phyloP scores from a whole-genome alignment of 2,113 vertebrate species.

The Dicaeum eximium region DNA sequence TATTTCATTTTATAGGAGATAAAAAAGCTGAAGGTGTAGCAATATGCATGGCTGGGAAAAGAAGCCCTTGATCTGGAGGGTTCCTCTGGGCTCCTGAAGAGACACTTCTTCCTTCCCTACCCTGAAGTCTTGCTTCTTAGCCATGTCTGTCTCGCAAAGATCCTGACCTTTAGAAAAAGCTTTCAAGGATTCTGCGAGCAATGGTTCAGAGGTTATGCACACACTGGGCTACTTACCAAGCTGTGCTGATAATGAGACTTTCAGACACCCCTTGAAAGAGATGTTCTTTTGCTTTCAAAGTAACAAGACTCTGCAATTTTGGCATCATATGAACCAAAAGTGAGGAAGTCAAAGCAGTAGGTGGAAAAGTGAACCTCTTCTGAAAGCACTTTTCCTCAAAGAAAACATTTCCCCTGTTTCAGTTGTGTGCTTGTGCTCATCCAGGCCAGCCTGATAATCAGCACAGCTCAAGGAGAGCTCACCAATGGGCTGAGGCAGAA shows the following conservation, averaged over 20 bases:
- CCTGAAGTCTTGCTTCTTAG: neutral
- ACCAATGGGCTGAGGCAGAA: neutral
- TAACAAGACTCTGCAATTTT: neutral
- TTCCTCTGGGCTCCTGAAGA: neutral
- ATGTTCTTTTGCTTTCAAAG: neutral
- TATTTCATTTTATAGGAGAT: neutral
- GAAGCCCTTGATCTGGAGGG: neutral
- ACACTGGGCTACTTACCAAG: neutral
- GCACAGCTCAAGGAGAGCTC: fast-evolving
- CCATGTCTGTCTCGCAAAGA: fast-evolving
- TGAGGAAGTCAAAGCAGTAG: neutral
- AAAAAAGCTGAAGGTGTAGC: neutral
- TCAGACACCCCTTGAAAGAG: neutral
- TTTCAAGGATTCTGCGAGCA: neutral
- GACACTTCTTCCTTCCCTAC: neutral
- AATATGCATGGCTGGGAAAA: neutral
- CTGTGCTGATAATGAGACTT: neutral
- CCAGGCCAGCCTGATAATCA: neutral
- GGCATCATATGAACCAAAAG: neutral
- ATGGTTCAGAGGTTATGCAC: neutral
- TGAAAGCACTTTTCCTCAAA: neutral
- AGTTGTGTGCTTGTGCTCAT: neutral
- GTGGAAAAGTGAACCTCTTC: neutral
- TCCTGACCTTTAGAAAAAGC: neutral
- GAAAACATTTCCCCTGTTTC: neutral